Evolutionary conservation across 1,140 invertebrate species (phyloP).

Genomic region (Trachymyrmex cornetzi): DNA sequence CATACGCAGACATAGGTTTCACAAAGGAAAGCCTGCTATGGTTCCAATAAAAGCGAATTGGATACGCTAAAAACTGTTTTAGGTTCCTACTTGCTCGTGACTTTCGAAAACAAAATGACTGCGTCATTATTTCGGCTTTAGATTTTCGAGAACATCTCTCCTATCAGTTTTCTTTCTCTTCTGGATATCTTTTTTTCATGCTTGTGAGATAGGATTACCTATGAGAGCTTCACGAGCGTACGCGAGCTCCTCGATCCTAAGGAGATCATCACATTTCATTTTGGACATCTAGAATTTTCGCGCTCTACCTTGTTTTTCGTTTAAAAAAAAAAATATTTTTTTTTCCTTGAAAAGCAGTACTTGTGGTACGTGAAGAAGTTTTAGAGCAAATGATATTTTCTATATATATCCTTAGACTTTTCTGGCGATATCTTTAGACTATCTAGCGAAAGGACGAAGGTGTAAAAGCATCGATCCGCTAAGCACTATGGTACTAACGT

Average conservation of each 20-base stretch:
- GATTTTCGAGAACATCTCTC: slow-evolving; percentile 48
- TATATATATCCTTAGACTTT: slow-evolving; percentile 23
- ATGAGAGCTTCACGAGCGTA: slow-evolving; percentile 17
- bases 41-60: slow-evolving; percentile 22
- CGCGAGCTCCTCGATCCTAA: slow-evolving; percentile 27
- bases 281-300: slow-evolving; percentile 55
- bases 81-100: slow-evolving; percentile 50
- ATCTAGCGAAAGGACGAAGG: slow-evolving; percentile 53
- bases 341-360: not conserved
- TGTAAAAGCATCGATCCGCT: slow-evolving; percentile 81
- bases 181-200: slow-evolving; percentile 53
- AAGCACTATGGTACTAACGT: slow-evolving; percentile 77
- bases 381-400: slow-evolving; percentile 54
- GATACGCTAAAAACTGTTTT: slow-evolving; percentile 42
- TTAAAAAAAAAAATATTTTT: not conserved
- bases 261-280: slow-evolving; percentile 47
- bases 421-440: slow-evolving; percentile 13
- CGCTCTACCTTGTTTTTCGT: not conserved
- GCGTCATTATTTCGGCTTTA: slow-evolving; percentile 22
- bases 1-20: slow-evolving; percentile 29
- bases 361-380: not conserved
- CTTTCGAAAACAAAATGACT: slow-evolving; percentile 42
- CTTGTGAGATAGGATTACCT: slow-evolving; percentile 47
- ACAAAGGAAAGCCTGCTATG: slow-evolving; percentile 4
- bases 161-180: slow-evolving; percentile 32